Conservation (phyloP, 2,888 invertebrate genomes). For the Apeira syringaria region DNA sequence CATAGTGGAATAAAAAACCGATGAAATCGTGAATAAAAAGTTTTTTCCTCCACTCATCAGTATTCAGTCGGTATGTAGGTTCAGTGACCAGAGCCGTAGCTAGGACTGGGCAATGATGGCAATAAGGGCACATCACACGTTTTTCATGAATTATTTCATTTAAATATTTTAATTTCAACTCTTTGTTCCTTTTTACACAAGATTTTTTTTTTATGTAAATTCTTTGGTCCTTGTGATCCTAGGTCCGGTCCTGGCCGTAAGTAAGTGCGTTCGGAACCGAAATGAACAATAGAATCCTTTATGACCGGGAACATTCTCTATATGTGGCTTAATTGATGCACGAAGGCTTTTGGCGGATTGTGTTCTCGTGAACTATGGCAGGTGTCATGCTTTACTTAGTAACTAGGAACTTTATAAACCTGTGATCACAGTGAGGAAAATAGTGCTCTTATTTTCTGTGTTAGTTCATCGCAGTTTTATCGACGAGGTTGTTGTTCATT, state of each 20-base stretch:
- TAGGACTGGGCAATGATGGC: background rate
- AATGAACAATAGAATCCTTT: constrained; percentile 25
- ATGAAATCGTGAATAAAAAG: constrained; percentile 23
- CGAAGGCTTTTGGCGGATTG: constrained; percentile 17
- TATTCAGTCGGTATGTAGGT: constrained; percentile 19
- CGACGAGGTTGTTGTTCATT: no score
- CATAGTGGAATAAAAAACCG: constrained; percentile 20
- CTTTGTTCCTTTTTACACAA: no score
- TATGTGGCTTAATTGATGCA: constrained; percentile 25
- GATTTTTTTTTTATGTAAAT: no score
- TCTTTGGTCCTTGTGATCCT: no score
- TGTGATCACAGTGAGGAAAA: background rate
- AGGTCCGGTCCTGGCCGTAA: background rate
- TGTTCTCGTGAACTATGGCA: constrained; percentile 15
- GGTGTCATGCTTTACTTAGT: constrained; percentile 3
- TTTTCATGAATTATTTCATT: no score
- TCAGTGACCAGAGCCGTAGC: constrained; percentile 6
- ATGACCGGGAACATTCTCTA: constrained; percentile 22
- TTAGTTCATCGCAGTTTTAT: no score
- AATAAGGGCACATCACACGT: background rate
- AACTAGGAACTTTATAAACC: background rate
- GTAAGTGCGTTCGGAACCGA: constrained; percentile 24
- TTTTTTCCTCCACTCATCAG: constrained; percentile 23
- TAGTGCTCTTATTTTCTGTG: background rate
- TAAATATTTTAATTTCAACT: no score